Evolutionary conservation across 2,797 vertebrate genomes (phyloP).

Genomic region (Melanotaenia maccullochi): DNA sequence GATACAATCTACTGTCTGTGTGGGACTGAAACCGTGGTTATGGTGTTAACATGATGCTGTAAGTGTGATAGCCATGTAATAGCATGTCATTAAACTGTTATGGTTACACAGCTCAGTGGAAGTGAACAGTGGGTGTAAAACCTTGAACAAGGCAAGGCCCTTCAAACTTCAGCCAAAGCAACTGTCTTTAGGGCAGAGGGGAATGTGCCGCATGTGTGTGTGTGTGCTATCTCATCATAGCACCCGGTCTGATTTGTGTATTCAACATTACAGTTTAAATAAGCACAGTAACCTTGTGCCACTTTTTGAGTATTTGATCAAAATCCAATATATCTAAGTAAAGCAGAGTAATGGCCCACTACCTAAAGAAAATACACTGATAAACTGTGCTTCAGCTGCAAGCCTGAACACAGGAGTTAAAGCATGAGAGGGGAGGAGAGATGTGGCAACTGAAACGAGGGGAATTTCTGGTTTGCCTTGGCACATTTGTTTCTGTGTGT

Average conservation of each 20-base stretch:
- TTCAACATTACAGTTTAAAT: conserved; percentile 81
- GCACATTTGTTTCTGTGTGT: conserved; percentile 53
- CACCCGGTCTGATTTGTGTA: conserved; percentile 76
- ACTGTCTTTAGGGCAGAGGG: conserved; percentile 57
- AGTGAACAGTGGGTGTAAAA: conserved; percentile 75
- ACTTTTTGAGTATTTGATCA: conserved; percentile 79
- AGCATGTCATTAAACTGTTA: conserved; percentile 83
- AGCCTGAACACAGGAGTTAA: conserved; percentile 45
- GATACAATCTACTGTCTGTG: conserved; percentile 65
- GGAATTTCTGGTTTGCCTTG: conserved; percentile 58
- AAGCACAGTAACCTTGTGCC: conserved; percentile 70
- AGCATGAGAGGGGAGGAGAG: conserved; percentile 30
- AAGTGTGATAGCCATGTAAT: conserved; percentile 80
- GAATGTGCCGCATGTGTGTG: conserved; percentile 22
- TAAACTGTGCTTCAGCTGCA: conserved; percentile 45
- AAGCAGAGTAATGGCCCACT: conserved; percentile 52
- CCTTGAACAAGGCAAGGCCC: conserved; percentile 73
- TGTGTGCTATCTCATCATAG: conserved; percentile 44
- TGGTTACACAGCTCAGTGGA: conserved; percentile 79
- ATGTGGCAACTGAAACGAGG: conserved; percentile 37
- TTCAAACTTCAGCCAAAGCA: conserved; percentile 57
- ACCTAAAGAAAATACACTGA: conserved; percentile 77
- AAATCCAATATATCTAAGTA: conserved; percentile 75
- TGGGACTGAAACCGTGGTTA: conserved; percentile 62
- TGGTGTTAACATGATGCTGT: conserved; percentile 77